Evolutionary conservation across 2,888 invertebrate species (phyloP).

Genomic region (Trichacis sp.): DNA sequence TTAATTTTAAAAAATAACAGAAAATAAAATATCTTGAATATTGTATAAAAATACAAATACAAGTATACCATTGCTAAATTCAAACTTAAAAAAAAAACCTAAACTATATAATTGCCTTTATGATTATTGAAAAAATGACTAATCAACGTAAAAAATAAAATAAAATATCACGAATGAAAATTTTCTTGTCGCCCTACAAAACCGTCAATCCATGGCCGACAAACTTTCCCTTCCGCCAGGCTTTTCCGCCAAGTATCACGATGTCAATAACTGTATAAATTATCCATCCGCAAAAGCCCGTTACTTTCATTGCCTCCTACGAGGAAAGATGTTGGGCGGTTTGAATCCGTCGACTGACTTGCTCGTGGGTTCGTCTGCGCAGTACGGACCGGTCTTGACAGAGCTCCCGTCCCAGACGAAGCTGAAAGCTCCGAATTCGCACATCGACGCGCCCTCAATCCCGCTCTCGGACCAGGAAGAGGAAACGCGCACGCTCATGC

Average conservation of each 20-base stretch:
- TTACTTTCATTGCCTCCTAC: conserved; percentile 60
- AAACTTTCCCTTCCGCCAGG: conserved; percentile 8
- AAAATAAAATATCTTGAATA: too few relatives aligned
- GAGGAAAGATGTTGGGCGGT: conserved; percentile 69
- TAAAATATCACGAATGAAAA: too few relatives aligned
- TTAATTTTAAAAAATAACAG: too few relatives aligned
- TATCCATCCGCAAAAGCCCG: conserved; percentile 30
- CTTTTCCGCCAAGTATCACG: conserved; percentile 28
- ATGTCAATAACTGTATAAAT: conserved; percentile 42
- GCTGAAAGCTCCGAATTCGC: conserved; percentile 53
- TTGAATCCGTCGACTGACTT: conserved; percentile 69
- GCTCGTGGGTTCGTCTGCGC: conserved; percentile 70
- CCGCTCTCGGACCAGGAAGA: conserved; percentile 66
- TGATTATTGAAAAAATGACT: too few relatives aligned
- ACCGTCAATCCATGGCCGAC: too few relatives aligned
- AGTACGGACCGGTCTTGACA: conserved; percentile 69
- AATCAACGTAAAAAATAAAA: too few relatives aligned
- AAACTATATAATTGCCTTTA: too few relatives aligned
- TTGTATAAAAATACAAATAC: too few relatives aligned
- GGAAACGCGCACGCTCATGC: conserved; percentile 65
- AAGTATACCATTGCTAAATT: too few relatives aligned
- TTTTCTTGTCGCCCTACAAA: conserved; percentile 33
- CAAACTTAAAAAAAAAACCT: too few relatives aligned
- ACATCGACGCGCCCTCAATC: conserved; percentile 52
- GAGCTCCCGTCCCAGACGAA: conserved; percentile 65